A percentile compares a stretch with the other conserved stretches of the same genome.
phyloP scores from a whole-genome alignment of 23 tunicate genomes.

The Ciona savignyi region DNA sequence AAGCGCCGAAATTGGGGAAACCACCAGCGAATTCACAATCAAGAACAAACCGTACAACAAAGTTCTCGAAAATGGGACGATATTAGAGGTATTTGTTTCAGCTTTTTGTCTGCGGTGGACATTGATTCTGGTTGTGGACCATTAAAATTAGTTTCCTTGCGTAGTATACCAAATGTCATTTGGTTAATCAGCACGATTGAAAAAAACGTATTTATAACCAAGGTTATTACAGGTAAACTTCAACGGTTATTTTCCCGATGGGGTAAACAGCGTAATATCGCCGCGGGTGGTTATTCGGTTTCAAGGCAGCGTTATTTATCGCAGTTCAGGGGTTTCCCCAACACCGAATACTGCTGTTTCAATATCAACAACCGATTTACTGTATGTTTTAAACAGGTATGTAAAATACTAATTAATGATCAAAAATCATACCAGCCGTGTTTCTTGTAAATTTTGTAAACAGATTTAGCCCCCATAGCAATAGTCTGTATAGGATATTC shows the following conservation, averaged over 20 bases:
- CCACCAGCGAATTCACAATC: slow-evolving; percentile 4
- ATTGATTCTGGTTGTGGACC: no score
- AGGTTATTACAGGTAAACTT: not conserved
- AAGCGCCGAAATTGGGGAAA: not conserved
- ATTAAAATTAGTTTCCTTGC: no score
- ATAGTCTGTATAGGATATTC: no score
- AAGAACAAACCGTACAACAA: not conserved
- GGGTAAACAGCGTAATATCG: not conserved
- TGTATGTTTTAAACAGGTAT: not conserved
- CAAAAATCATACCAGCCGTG: not conserved
- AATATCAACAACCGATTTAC: not conserved
- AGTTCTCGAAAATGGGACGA: not conserved
- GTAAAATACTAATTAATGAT: no score
- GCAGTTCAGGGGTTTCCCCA: not conserved
- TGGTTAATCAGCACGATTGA: no score
- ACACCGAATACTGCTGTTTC: not conserved
- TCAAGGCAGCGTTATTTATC: not conserved
- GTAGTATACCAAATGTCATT: no score
- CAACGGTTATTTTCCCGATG: not conserved
- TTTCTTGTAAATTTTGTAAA: no score
- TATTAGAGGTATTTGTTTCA: not conserved
- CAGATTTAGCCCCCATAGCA: no score
- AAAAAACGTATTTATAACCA: no score
- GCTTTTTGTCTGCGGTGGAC: no score
- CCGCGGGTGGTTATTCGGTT: not conserved